Evolutionary conservation across 2,797 vertebrate species (phyloP).

Genomic region (Tragelaphus eurycerus): DNA sequence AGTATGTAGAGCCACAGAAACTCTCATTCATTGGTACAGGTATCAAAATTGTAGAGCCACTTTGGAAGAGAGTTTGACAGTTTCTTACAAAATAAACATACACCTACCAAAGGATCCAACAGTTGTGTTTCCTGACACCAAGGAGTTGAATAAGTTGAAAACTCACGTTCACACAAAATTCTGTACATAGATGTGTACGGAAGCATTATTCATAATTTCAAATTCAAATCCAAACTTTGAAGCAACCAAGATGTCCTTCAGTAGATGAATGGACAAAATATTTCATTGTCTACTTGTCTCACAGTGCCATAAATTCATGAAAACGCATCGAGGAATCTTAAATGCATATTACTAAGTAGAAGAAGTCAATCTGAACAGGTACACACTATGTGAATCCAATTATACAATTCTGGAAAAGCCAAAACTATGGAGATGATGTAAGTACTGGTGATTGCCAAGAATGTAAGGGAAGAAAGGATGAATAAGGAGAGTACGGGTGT

Average conservation of each 20-base stretch:
- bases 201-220: not conserved
- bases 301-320: not conserved
- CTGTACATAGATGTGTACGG: not conserved
- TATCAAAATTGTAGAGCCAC: not conserved
- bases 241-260: not conserved
- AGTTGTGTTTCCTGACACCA: not conserved
- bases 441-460: not conserved
- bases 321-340: not conserved
- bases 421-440: not conserved
- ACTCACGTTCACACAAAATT: not conserved
- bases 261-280: not conserved
- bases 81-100: not conserved
- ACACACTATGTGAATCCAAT: not conserved
- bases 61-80: not conserved
- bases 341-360: not conserved
- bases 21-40: not conserved
- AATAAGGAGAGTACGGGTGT: not conserved
- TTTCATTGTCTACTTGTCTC: not conserved
- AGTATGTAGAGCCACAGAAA: not conserved
- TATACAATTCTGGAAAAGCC: not conserved
- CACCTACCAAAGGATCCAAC: not conserved
- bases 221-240: not conserved
- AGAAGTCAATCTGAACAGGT: not conserved
- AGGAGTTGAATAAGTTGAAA: not conserved
- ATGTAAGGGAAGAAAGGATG: not conserved